Base-by-base conservation (phyloP, 2,113 vertebrate species). In the Glaucomys volans region DNA sequence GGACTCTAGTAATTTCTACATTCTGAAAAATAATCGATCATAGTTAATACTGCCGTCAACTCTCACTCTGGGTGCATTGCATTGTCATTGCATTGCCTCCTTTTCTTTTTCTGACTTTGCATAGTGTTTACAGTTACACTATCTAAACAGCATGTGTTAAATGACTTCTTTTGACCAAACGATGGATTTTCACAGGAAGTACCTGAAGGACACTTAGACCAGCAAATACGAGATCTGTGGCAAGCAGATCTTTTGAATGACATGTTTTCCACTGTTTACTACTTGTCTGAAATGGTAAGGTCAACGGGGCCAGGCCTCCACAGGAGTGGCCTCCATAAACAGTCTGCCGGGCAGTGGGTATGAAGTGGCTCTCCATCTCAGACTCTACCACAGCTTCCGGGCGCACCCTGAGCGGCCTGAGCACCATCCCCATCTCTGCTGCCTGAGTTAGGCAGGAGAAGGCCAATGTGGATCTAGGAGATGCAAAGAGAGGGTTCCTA, bases 71-170 rank as follows among this genome's bases (percentile, higher is more conserved):
- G n/a, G n/a, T n/a, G n/a, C n/a, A n/a, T n/a, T n/a, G n/a, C n/a
- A n/a, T n/a, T n/a, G n/a, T 35, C 64, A 64, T 42, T 22, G 8
- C 13, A 40, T 28, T 54, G 8, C 75, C 42, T 50, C 37, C 59
- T 94, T 62, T 92, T 76, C 20, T 81, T 79, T 92, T 90, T 52
- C 35, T 88, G 40, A 82, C 54, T 79, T 92, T 72, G 62, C 12
- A 44, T 4, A n/a, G 40, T 69, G 42, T 47, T 54, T 69, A 57
- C 40, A 85, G 30, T 69, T 67, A 62, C 5, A 22, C 84, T 66
- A 1, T 52, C 66, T 80, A 81, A 69, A 62, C n/a, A 85, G 40
- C 42, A 40, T n/a, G 11, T 72, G 8, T 47, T 92, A 62, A 86
- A 1, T 37, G 72, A 82, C 42, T 42, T 30, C 75, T 62, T 22